Conservation (phyloP, 2,888 invertebrate species). For the Eilema sororculum region DNA sequence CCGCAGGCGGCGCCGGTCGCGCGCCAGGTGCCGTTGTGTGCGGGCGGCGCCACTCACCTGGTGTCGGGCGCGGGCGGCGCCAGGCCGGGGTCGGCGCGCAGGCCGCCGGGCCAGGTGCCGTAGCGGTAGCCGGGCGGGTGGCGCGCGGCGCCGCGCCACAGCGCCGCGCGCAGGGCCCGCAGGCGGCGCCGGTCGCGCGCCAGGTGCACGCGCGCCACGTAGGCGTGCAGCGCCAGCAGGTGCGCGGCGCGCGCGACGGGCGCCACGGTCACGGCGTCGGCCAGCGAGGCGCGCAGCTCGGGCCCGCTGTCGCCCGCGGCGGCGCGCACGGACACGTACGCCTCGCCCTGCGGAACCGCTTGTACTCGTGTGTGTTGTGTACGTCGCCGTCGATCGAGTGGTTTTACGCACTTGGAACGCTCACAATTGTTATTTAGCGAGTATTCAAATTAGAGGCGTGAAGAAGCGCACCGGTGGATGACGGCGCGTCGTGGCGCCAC, state of each 20-base stretch:
- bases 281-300: slow-evolving; percentile 56
- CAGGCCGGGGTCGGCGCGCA: slow-evolving; percentile 82
- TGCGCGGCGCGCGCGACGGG: slow-evolving; percentile 88
- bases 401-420: too few relatives aligned
- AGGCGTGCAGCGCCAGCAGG: slow-evolving; percentile 91
- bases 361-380: too few relatives aligned
- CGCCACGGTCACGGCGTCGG: slow-evolving; percentile 88
- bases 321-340: slow-evolving; percentile 19
- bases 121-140: slow-evolving; percentile 85
- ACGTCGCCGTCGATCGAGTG: too few relatives aligned
- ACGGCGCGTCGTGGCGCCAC: too few relatives aligned
- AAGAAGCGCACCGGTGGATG: too few relatives aligned
- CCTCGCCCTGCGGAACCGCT: slow-evolving; percentile 18
- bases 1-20: slow-evolving; percentile 74
- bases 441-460: too few relatives aligned
- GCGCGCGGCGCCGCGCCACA: slow-evolving; percentile 57
- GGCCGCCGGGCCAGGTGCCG: slow-evolving; percentile 92
- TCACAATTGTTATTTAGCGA: too few relatives aligned
- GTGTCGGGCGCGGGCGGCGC: slow-evolving; percentile 79
- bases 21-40: slow-evolving; percentile 82
- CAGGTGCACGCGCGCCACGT: slow-evolving; percentile 85
- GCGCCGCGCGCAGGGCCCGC: slow-evolving; percentile 46
- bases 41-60: slow-evolving; percentile 62
- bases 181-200: slow-evolving; percentile 59
- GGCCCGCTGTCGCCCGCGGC: not conserved